Evolutionary conservation across 2,797 vertebrate genomes (phyloP).

Genomic region (Molothrus aeneus): DNA sequence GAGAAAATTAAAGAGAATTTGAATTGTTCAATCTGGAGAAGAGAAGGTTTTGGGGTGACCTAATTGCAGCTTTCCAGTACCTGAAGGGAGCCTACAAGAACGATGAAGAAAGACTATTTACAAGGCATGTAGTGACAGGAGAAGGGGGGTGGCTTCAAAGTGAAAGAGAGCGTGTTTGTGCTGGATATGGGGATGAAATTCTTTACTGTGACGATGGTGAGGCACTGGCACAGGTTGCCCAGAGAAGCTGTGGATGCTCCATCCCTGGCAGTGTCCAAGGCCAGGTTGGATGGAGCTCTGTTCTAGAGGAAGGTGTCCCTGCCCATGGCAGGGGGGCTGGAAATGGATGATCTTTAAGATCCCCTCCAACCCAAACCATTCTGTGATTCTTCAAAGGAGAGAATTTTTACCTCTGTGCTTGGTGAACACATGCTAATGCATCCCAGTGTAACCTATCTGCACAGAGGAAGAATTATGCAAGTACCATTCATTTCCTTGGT

Average conservation of each 20-base stretch:
- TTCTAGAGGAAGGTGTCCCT: not conserved
- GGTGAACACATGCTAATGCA: not conserved
- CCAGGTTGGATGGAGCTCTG: not conserved
- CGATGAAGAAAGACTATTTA: not conserved
- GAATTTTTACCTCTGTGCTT: not conserved
- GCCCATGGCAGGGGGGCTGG: not conserved
- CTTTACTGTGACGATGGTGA: not conserved
- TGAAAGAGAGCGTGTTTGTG: not conserved
- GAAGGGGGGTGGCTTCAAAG: not conserved
- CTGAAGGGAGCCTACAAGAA: not conserved
- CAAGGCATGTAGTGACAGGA: not conserved
- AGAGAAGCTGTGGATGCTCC: not conserved
- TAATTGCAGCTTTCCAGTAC: not conserved
- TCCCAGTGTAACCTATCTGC: not conserved
- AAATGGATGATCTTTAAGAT: not conserved
- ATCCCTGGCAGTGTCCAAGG: not conserved
- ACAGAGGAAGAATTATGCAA: not conserved
- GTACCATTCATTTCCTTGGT: not conserved
- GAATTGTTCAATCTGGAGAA: not conserved
- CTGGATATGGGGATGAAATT: not conserved
- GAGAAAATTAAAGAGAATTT: not conserved
- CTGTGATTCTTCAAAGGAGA: not conserved
- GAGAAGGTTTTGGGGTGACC: not conserved
- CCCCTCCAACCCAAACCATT: not conserved
- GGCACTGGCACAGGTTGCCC: not conserved